Evolutionary conservation across 2,797 vertebrate genomes (phyloP), one percentile per base, ranked within the genome.

Genomic region (Bradypodion pumilum): DNA sequence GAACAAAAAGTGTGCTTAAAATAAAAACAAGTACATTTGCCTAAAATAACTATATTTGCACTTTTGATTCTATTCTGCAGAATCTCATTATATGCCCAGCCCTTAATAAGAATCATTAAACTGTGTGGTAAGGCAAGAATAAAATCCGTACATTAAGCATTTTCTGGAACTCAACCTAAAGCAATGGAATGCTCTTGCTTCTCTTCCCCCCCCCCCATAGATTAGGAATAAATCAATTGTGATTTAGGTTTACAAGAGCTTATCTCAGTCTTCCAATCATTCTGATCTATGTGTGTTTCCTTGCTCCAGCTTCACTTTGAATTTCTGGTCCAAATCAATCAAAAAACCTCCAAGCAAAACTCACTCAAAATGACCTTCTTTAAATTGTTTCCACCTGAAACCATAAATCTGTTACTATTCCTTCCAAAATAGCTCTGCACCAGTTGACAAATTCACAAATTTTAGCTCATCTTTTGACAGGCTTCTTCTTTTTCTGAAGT

Each of bases 211-310:
- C 21, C 10, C 68, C 29, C 46, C 49, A 70, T 72, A 75, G 56
- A 79, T 81, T 83, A 6, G 4, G 86, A 60, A 84, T 0, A 59
- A 60, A 56, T 1, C 60, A 86, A 9, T 12, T 77, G 87, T 84
- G 6, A 86, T 78, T 3, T 74, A 90, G 88, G 88, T 37, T 0
- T 6, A 85, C 84, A 46, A 49, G 70, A 3, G 0, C 52, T 81
- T 70, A 82, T 44, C n/a, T 85, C 81, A 86, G 87, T 82, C 66
- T 3, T 90, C 89, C 80, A 44, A 27, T 59, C 63, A 2, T 59
- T 72, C n/a, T 89, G 32, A 7, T 65, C 44, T 85, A 42, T 49
- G 52, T 86, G 10, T 3, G 6, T 49, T 82, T 86, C 10, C 84
- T 81, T 84, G 65, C 7, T 1, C 1, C 82, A 6, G 9, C 7